Evolutionary conservation across 2,888 invertebrate species (phyloP).

Genomic region (Bibio marci): DNA sequence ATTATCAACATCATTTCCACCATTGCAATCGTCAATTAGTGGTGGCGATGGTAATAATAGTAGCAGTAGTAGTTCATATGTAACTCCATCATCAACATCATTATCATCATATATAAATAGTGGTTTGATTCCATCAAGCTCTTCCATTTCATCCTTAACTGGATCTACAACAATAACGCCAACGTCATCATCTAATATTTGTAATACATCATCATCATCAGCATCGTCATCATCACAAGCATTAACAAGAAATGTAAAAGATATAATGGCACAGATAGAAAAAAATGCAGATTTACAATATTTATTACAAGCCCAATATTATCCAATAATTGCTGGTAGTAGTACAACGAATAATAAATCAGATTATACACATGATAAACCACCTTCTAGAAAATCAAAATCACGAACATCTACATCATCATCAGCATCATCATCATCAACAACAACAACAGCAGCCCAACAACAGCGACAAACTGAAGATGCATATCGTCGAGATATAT

Average conservation of each 20-base stretch:
- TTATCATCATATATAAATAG: background rate
- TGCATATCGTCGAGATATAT: conserved; percentile 27
- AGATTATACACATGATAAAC: conserved; percentile 8
- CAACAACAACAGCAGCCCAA: background rate
- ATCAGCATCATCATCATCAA: conserved; percentile 1
- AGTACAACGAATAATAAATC: background rate
- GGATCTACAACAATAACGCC: background rate
- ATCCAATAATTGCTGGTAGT: conserved; percentile 6
- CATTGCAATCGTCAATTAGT: too few species aligned
- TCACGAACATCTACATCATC: conserved; percentile 4
- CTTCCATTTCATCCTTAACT: background rate
- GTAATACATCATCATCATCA: conserved; percentile 15
- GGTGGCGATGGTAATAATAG: conserved; percentile 2
- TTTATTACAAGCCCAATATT: conserved; percentile 9
- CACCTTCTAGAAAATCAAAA: conserved; percentile 9
- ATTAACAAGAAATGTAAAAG: conserved; percentile 11
- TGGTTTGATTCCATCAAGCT: too few species aligned
- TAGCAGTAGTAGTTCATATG: too few species aligned
- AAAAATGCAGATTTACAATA: conserved; percentile 8
- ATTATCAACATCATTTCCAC: conserved; percentile 5
- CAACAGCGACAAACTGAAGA: conserved; percentile 12
- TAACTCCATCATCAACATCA: background rate
- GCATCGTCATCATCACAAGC: conserved; percentile 11
- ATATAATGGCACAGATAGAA: conserved; percentile 9
- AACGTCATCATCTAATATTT: background rate